Evolutionary conservation across 2,113 vertebrate species (phyloP).

Genomic region (Salvelinus sp.): DNA sequence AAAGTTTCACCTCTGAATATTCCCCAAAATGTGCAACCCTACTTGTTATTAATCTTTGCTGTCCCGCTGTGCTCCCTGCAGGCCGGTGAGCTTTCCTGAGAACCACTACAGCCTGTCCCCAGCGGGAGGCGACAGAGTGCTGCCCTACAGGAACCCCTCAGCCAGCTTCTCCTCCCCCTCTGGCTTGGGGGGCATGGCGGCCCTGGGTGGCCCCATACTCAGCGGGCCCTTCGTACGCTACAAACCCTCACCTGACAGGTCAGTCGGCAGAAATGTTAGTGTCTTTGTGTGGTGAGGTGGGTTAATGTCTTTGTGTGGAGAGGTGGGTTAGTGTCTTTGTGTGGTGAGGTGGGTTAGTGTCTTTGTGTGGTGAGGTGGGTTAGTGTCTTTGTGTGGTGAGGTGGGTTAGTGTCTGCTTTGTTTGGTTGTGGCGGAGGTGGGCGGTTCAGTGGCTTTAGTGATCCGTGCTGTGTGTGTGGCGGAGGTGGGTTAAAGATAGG

Average conservation of each 20-base stretch:
- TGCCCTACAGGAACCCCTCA: slow-evolving; percentile 85
- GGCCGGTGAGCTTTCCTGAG: slow-evolving; percentile 92
- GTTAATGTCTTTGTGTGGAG: neutral
- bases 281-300: neutral
- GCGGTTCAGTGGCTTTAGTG: too few relatives aligned
- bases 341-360: too few relatives aligned
- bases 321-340: neutral
- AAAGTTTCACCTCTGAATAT: too few relatives aligned
- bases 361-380: too few relatives aligned
- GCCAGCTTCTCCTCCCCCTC: slow-evolving; percentile 86
- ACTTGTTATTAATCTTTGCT: neutral
- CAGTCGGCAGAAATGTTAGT: slow-evolving; percentile 25
- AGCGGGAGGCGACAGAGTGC: slow-evolving; percentile 74
- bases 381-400: too few relatives aligned
- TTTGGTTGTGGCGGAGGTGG: too few relatives aligned
- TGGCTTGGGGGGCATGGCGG: slow-evolving; percentile 52
- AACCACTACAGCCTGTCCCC: slow-evolving; percentile 81
- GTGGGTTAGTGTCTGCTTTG: too few relatives aligned
- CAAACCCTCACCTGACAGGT: slow-evolving; percentile 87
- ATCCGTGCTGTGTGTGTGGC: too few relatives aligned
- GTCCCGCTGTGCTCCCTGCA: slow-evolving; percentile 45
- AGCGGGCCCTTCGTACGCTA: slow-evolving; percentile 77
- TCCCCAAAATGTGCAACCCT: too few relatives aligned
- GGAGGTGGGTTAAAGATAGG: too few relatives aligned
- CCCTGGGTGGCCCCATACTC: slow-evolving; percentile 55